Evolutionary conservation across 35 echinoderm and acorn worm species (phyloP), one percentile per base, ranked within the genome.

Genomic region (Heliocidaris tuberculata): DNA sequence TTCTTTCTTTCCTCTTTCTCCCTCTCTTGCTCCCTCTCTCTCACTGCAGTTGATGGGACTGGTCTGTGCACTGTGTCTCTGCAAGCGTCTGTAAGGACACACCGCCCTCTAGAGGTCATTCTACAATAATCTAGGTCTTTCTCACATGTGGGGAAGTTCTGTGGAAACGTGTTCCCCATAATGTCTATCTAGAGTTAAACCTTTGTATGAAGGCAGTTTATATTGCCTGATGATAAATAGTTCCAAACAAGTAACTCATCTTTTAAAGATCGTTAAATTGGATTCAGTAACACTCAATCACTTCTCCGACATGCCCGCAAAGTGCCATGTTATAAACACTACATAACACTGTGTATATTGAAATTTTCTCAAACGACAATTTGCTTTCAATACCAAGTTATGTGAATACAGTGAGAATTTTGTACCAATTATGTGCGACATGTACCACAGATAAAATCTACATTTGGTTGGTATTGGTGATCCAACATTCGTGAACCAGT

Each of bases 41-140:
- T 56, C 52, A 56, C 52, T 71, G 61, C 24, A 24, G 61, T 71
- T 71, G 87, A 89, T 89, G 87, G 87, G 87, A 47, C 21, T 89
- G 31, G 32, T 19, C 31, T 89, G 87, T 24, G 87, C 87, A 89
- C 87, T 89, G 31, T 89, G 87, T n/a, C 87, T 89, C 31, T 89
- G 87, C 47, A 89, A 89, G 87, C 87, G 87, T 89, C 87, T 89
- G 31, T 89, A 89, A 48, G 87, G 87, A 89, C 32, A 9, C 87
- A 89, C 19, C 31, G 29, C 87, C 31, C 65, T 78, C 65, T 78
- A 27, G 65, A 78, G 65, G 19, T 19, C 65, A 29, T 7, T 78
- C 65, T 78, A 21, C 65, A 27, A n/a, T 78, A 78, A 78, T 78
- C 65, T 78, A 78, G 65, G 65, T 78, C 65, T 78, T 78, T 78